Base-by-base conservation (phyloP, 2,888 invertebrate genomes). In the Drosophila suboccidentalis region DNA sequence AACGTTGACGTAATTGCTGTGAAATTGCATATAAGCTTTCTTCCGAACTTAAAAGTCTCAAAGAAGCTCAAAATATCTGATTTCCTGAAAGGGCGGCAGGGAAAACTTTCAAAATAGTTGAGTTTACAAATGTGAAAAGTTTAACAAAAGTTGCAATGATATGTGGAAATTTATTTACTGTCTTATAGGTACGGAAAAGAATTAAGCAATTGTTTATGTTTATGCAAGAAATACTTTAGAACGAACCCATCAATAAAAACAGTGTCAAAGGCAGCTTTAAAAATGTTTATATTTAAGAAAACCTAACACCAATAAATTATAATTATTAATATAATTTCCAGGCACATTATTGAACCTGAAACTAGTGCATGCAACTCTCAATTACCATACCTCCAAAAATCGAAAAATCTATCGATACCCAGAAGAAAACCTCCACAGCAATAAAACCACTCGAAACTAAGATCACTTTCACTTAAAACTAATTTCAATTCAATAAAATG, bases 1-100 rank as follows among this genome's bases (percentile, higher is more conserved):
- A 70, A 71, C 70, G 83, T 86, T 83, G 89, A 83, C 71, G 89
- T 88, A 88, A 84, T 86, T 88, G 89, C 78, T 74, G 71, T 54
- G 64, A 88, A 82, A 86, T 74, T 80, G 70, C 71, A 77, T 58
- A 85, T 61, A 70, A 71, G 85, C 64, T 68, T 63, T 54, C 41
- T 43, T 17, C 9, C 13, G 3, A 19, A 53, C 57, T 72, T 22
- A 41, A 75, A 78, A 73, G 49, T 68, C 73, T 38, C 6, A 8
- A 26, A 26, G 9, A 11, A 43, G 53, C 41, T 63, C 13, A 11
- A 64, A 50, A 58, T 36, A 58, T 54, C 61, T 61, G 10, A 60
- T 61, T 19, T 51, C 44, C 34, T 26, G 1, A 32, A 32, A 19
- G 38, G 38, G 36, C 13, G 43, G 11, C 44, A 22, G 19, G 13